A percentile compares a stretch with the other conserved stretches of the same genome.
These are phyloP conservation scores for Pseudomyrmex flavicornis DNA, from an alignment of 1,140 invertebrate species.

Conservation along the genomic window DNA sequence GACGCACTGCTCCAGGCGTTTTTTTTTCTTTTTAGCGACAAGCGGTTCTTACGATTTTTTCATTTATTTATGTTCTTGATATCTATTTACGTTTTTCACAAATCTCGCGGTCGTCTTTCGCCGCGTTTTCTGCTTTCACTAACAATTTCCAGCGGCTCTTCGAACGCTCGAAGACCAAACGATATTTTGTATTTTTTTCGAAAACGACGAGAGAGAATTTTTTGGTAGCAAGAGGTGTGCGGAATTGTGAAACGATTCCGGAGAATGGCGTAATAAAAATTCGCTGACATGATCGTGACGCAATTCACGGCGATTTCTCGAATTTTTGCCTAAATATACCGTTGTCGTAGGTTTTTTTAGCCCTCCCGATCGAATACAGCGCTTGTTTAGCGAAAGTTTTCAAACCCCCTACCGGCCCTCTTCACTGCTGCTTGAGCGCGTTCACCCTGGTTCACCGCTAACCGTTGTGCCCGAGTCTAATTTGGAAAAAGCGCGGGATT, in stretches of 20 bases:
- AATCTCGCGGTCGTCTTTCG: not conserved
- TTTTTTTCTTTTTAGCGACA: not conserved
- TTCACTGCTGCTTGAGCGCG: slow-evolving; percentile 57
- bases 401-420: not conserved
- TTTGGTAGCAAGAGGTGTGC: not conserved
- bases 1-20: slow-evolving; percentile 2
- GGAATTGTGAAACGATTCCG: slow-evolving; percentile 18
- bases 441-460: slow-evolving; percentile 52
- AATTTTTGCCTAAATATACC: slow-evolving; percentile 36
- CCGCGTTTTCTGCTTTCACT: slow-evolving; percentile 30
- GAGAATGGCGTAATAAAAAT: not conserved
- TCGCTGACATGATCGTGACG: not conserved
- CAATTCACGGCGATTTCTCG: not conserved
- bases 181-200: slow-evolving; percentile 20
- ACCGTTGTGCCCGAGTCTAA: slow-evolving; percentile 57
- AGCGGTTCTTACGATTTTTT: not conserved
- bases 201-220: slow-evolving; percentile 24
- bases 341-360: slow-evolving; percentile 20
- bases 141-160: slow-evolving; percentile 67
- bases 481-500: not conserved
- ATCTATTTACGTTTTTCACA: too few species aligned
- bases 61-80: not conserved
- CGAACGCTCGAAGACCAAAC: slow-evolving; percentile 25
- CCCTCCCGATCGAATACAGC: not conserved
- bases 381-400: slow-evolving; percentile 22